These are phyloP conservation scores for Sebastes vulpes DNA, from an alignment of 2,797 vertebrate species.

Conservation along the genomic window DNA sequence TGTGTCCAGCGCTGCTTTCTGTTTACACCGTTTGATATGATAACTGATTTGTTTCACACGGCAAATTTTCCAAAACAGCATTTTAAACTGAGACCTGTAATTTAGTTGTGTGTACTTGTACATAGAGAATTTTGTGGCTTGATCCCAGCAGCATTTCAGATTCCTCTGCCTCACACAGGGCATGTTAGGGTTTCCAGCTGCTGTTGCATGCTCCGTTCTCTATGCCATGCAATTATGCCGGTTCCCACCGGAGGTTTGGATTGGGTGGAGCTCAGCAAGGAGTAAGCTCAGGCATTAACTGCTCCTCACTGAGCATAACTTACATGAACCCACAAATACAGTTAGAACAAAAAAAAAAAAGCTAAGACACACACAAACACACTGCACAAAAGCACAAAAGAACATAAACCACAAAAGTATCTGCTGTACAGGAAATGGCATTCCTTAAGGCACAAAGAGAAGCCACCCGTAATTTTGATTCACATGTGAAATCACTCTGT, in stretches of 20 bases:
- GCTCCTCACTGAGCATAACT: conserved; percentile 58
- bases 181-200: conserved; percentile 70
- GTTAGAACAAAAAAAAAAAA: conserved; percentile 34
- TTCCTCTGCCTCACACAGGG: conserved; percentile 48
- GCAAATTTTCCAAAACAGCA: conserved; percentile 48
- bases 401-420: conserved; percentile 47
- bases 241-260: conserved; percentile 76
- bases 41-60: conserved; percentile 26
- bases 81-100: conserved; percentile 45
- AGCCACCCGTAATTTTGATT: conserved; percentile 44
- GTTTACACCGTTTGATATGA: conserved; percentile 5
- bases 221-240: conserved; percentile 75
- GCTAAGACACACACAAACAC: conserved; percentile 34
- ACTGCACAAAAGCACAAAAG: conserved; percentile 36
- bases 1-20: too few relatives aligned
- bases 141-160: conserved; percentile 56
- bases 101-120: conserved; percentile 34
- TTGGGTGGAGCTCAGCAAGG: conserved; percentile 72
- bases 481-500: conserved; percentile 19
- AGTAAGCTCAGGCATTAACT: conserved; percentile 73
- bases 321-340: conserved; percentile 57
- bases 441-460: conserved; percentile 32
- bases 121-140: conserved; percentile 40
- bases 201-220: conserved; percentile 72
- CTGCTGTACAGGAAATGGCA: conserved; percentile 50